Percentiles rank a stretch among this genome's conserved stretches.
These are phyloP conservation scores for Tinea trinotella DNA, from an alignment of 2,888 invertebrate genomes.

Conservation along the genomic window DNA sequence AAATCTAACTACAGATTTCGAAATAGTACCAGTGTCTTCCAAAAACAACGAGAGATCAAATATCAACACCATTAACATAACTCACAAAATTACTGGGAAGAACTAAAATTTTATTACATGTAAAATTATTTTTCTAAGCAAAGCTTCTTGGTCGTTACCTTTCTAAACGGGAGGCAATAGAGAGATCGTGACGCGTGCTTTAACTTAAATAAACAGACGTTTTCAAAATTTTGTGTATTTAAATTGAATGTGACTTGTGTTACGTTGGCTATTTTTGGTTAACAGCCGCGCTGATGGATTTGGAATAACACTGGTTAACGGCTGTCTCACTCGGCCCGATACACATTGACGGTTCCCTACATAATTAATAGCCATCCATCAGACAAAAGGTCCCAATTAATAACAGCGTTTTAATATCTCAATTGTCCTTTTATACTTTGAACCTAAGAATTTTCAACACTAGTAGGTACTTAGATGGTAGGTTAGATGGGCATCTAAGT, in stretches of 20 bases:
- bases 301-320: conserved; percentile 30
- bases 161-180: conserved; percentile 8
- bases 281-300: conserved; percentile 61
- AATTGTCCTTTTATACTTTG: too few relatives aligned
- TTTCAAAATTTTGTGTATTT: conserved; percentile 72
- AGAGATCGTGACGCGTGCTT: conserved; percentile 41
- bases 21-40: too few relatives aligned
- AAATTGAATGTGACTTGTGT: conserved; percentile 69
- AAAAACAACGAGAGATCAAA: conserved; percentile 1
- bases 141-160: background rate
- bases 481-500: too few relatives aligned
- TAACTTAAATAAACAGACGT: conserved; percentile 66
- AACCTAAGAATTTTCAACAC: too few relatives aligned
- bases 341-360: conserved; percentile 5
- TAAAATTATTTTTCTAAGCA: conserved; percentile 16
- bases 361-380: conserved; percentile 13
- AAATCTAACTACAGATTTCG: too few relatives aligned
- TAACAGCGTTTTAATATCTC: background rate
- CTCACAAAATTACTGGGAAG: conserved; percentile 10
- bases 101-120: conserved; percentile 17
- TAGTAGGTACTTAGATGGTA: too few relatives aligned
- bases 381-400: conserved; percentile 11
- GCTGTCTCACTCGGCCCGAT: conserved; percentile 5
- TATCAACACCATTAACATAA: conserved; percentile 14
- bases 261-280: conserved; percentile 62